These are phyloP conservation scores for Saguinus imperator DNA, from an alignment of 2,113 vertebrate species.

Conservation along the genomic window DNA sequence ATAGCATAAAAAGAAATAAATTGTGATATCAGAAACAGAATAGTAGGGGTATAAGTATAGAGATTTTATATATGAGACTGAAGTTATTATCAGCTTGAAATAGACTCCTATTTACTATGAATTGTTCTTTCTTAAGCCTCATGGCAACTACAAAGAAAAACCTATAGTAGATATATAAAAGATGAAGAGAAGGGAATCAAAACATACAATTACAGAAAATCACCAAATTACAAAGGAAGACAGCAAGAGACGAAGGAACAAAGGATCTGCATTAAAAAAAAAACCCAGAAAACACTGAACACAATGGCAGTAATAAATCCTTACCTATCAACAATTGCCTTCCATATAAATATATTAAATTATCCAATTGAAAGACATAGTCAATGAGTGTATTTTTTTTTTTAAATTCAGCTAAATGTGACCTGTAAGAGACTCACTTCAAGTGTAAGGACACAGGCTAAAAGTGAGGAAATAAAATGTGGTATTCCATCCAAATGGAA, in stretches of 20 bases:
- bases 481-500: background rate
- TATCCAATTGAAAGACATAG: background rate
- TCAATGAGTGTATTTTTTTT: background rate
- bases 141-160: background rate
- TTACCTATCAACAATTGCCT: background rate
- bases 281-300: background rate
- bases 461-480: background rate
- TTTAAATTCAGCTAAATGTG: background rate
- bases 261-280: background rate
- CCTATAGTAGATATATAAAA: background rate
- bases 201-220: background rate
- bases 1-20: background rate
- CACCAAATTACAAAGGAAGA: background rate
- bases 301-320: background rate
- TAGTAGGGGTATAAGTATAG: background rate
- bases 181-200: background rate
- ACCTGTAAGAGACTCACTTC: background rate
- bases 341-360: background rate
- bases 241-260: background rate
- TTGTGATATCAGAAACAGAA: background rate
- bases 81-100: slow-evolving; percentile 2
- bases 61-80: background rate
- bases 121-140: background rate
- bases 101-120: background rate
- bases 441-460: background rate